Base-by-base conservation (phyloP, 2,888 invertebrate species). In the Bellardia bayeri region DNA sequence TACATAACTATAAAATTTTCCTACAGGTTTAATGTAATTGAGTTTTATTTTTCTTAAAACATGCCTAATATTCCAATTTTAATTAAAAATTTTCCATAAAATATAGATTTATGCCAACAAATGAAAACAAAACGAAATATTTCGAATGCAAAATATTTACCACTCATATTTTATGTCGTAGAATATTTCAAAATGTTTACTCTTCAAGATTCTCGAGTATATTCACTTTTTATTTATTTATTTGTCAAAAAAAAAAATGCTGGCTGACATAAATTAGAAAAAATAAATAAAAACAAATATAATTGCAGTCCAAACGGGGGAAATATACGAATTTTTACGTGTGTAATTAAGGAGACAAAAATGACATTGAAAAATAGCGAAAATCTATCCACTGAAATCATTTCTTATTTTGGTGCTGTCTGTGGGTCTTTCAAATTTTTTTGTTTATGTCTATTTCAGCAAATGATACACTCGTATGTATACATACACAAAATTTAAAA, bases 351-450 rank as follows among this genome's bases (percentile, higher is more conserved):
- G n/a, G 37, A 37, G 37, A 63, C 63, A 63, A 63, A 63, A 63
- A 37, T 63, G 63, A 63, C 63, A 63, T 63, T 63, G 61, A 61
- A 61, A 33, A 13, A 61, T 33, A 33, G 5, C 11, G 4, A 45
- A 45, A 13, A 33, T 40, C 37, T 37, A n/a, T 37, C 16, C n/a
- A n/a, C 40, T n/a, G 42, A 64, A 64, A 64, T 42, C 42, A 64
- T 16, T 16, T 13, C 42, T 66, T 66, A 23, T 66, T 64, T 64
- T 42, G 56, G 23, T 56, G 3, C 45, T 45, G 11, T 45, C 45
- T 45, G 13, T 45, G 45, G 45, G 45, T 9, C 11, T 45, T 13
- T 45, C 3, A 3, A 45, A 13, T 11, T 13, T 45, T 45, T 11
- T 3, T 45, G 13, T 45, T 45, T 45, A 13, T 13, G 45, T 11